Conservation (phyloP, 2,113 vertebrate genomes). For the Ibidorhyncha struthersii region DNA sequence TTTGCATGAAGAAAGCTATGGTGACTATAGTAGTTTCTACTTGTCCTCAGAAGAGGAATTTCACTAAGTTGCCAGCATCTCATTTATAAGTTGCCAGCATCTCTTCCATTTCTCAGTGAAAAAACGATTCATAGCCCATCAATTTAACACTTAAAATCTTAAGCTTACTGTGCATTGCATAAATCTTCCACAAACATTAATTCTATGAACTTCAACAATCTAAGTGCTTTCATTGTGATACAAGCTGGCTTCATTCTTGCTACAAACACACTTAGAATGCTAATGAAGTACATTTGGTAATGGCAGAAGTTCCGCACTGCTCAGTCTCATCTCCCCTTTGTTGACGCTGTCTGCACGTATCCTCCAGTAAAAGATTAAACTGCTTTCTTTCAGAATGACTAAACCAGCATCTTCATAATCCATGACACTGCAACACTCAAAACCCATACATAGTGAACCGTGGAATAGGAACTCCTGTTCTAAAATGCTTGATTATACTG, state of each 20-base stretch:
- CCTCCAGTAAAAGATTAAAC: background rate
- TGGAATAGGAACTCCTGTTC: rapidly evolving
- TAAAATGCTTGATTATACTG: background rate
- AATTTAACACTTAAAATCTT: background rate
- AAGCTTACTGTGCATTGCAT: background rate
- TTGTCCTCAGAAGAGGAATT: background rate
- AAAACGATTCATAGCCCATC: background rate
- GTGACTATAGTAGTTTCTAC: background rate
- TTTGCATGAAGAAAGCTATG: background rate
- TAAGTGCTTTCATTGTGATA: background rate
- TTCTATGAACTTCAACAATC: background rate
- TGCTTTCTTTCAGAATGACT: background rate
- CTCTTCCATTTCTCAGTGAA: background rate
- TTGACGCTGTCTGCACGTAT: background rate
- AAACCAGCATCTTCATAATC: background rate
- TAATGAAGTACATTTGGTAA: background rate
- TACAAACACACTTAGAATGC: background rate
- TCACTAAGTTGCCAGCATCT: background rate
- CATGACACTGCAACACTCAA: background rate
- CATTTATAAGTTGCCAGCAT: background rate
- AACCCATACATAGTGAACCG: background rate
- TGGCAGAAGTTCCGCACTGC: background rate
- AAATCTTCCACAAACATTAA: background rate
- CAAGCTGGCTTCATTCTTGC: background rate
- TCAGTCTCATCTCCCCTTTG: background rate